phyloP scores from a whole-genome alignment of 2,888 invertebrate genomes.

The Chrysolina oricalcia region DNA sequence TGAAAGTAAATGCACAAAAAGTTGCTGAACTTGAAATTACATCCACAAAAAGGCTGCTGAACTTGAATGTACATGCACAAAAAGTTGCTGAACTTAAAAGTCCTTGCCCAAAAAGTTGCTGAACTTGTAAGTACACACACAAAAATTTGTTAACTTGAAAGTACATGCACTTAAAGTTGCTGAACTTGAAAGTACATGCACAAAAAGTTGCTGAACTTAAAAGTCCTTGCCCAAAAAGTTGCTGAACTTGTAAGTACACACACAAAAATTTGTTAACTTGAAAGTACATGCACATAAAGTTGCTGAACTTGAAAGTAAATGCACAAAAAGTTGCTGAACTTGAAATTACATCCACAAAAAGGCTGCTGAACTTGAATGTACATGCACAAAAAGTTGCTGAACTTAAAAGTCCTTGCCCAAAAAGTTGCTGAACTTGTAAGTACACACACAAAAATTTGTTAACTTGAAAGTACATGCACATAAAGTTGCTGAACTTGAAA shows the following conservation, averaged over 20 bases:
- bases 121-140: not conserved
- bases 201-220: not conserved
- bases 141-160: not conserved
- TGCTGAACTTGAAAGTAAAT: not conserved
- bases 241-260: not conserved
- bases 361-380: no score
- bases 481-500: no score
- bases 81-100: no score
- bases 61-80: conserved; percentile 6
- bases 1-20: conserved; percentile 5
- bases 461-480: conserved; percentile 8
- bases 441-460: not conserved
- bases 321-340: not conserved
- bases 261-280: not conserved
- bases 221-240: conserved; percentile 8
- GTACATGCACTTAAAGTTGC: conserved; percentile 16
- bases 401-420: conserved; percentile 2
- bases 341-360: conserved; percentile 1
- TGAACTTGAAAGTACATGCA: conserved; percentile 7
- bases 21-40: not conserved
- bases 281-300: conserved; percentile 11
- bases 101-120: not conserved
- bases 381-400: conserved; percentile 7
- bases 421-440: no score
- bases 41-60: not conserved